phyloP scores from a whole-genome alignment of 2,113 vertebrate species.

The Neolamprologus ventralis region DNA sequence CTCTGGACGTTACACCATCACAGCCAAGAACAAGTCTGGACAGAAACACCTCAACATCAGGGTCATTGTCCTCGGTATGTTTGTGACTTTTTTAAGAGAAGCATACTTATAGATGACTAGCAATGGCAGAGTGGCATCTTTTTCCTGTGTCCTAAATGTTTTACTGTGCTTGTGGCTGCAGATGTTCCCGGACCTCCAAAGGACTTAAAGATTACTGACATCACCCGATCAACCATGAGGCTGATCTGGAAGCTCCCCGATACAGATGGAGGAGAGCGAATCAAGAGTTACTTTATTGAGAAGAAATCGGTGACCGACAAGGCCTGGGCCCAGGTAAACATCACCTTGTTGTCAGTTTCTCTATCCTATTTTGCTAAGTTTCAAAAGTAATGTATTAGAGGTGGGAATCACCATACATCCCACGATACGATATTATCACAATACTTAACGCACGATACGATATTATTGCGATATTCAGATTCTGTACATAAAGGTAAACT shows the following conservation, averaged over 20 bases:
- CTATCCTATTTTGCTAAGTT: not conserved
- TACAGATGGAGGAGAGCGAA: conserved; percentile 94
- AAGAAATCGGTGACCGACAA: conserved; percentile 88
- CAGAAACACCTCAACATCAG: conserved; percentile 88
- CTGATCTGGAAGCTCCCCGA: conserved; percentile 96
- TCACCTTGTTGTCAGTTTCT: not conserved
- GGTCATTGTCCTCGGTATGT: conserved; percentile 91
- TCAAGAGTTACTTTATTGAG: conserved; percentile 95
- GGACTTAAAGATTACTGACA: conserved; percentile 90
- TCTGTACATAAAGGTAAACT: too few relatives aligned
- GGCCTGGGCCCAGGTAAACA: conserved; percentile 88
- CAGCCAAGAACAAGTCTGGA: conserved; percentile 96
- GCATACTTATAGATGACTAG: not conserved
- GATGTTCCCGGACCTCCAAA: conserved; percentile 93
- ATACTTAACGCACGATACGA: too few relatives aligned
- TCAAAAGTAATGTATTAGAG: not conserved
- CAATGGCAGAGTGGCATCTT: not conserved
- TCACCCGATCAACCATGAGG: conserved; percentile 85
- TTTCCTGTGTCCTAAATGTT: not conserved
- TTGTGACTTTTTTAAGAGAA: not conserved
- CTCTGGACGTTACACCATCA: conserved; percentile 92
- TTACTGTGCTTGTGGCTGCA: conserved; percentile 28
- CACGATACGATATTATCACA: too few relatives aligned
- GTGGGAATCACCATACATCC: too few relatives aligned
- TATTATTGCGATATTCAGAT: too few relatives aligned